Base-by-base conservation (phyloP, 92 coral and sea anemone genomes). In the Ricordea florida region DNA sequence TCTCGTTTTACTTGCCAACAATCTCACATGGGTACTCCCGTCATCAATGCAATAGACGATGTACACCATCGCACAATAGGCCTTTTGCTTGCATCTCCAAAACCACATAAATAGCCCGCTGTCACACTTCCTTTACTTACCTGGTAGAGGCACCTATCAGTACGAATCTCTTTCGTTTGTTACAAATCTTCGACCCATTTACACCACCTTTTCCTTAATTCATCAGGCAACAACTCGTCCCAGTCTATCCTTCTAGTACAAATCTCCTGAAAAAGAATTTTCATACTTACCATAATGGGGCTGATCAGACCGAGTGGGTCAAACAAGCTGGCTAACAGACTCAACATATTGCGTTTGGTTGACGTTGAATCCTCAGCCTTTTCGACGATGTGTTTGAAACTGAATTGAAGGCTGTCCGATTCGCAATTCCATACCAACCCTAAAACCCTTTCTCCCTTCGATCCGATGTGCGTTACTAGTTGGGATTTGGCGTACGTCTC, bases 251-350 rank as follows among this genome's bases (percentile, higher is more conserved):
- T 83, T 2, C 15, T 38, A 4, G 3, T 4, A 48, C 90, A 89
- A 17, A 83, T 47, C 67, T 83, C 84, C 63, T 89, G 89, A 34
- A 79, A 83, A 21, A 79, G 29, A 0, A 67, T 74, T 42, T 61
- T 89, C 22, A 64, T 37, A 11, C 62, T 55, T 3, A 78, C 86
- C 23, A 44, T 22, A 0, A 89, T 52, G 2, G 87, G 93, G 36
- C 84, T 68, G 0, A 84, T 38, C 1, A 89, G 33, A 11, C 94
- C 85, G 3, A 85, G 35, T 3, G 85, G 94, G 23, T 89, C 90
- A 57, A 79, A 85, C 31, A 80, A 45, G 40, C 78, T 65, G 7
- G 91, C 76, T 23, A 72, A 35, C 2, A 63, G 48, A 33, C 81
- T 85, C 38, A 85, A 63, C 33, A 85, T 41, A 16, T 61, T 79